Base-by-base conservation (phyloP, 2,797 vertebrate genomes). In the Remorina albescens region DNA sequence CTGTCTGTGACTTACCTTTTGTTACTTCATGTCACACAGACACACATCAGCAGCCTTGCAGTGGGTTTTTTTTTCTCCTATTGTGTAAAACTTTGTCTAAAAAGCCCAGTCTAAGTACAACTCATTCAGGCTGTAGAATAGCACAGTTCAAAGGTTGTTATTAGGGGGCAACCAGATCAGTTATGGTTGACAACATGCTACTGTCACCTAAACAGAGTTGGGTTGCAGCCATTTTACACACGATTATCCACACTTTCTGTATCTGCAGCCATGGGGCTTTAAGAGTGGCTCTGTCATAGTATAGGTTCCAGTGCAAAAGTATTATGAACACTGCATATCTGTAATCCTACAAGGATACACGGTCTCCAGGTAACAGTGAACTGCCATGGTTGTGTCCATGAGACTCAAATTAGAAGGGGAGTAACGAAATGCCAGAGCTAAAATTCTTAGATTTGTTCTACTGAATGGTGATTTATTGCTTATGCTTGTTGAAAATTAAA, bases 151-250 rank as follows among this genome's bases (percentile, higher is more conserved):
- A 64, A 55, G n/a, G 46, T 36, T 65, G 39, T 41, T 79, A 71
- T 85, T 54, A 68, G n/a, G 13, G 6, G 66, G 54, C 44, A 18
- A 66, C 7, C 62, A 78, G 74, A 88, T 88, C 89, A 87, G 85
- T 87, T 68, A 30, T 73, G 85, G 69, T 71, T 87, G 73, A 62
- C 53, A 58, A 62, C 42, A 21, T 54, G 67, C 73, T 65, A 5
- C 54, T 73, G 39, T 81, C 62, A 72, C 61, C 75, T 44, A 51
- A 60, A 44, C 57, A 46, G 66, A 64, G 59, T 60, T 67, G n/a
- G 65, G 72, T 84, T 81, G 67, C 74, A 80, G 23, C 74, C 19
- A 79, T 83, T 88, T 88, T 58, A 84, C 73, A 77, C 66, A 64
- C 7, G 34, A 75, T 80, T 80, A 84, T 84, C 30, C 59, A 11